Conservation (phyloP, 2,888 invertebrate genomes). For the Pomacea canaliculata region DNA sequence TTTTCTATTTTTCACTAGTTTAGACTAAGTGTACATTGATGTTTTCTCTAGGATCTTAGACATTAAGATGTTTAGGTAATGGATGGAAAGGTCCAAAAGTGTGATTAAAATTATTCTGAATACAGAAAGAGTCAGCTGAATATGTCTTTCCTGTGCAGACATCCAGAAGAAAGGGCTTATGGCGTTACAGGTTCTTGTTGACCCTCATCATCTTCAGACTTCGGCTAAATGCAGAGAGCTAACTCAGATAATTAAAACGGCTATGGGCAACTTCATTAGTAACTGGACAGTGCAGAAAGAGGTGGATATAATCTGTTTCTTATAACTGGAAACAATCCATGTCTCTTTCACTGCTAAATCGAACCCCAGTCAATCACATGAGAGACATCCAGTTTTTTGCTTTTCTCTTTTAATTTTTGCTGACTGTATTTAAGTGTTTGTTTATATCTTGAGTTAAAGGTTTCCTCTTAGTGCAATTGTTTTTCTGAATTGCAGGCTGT, state of each 20-base stretch:
- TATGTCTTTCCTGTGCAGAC: constrained; percentile 37
- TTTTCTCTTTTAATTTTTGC: not conserved
- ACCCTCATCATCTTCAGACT: constrained; percentile 34
- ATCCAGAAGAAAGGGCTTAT: constrained; percentile 62
- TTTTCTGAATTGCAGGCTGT: constrained; percentile 44
- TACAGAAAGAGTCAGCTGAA: no score
- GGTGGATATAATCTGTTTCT: constrained; percentile 37
- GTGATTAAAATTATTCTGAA: no score
- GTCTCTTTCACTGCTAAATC: no score
- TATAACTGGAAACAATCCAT: not conserved
- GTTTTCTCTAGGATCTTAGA: no score
- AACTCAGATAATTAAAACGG: constrained; percentile 41
- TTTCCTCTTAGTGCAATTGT: no score
- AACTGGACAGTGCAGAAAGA: constrained; percentile 51
- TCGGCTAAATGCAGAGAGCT: constrained; percentile 39
- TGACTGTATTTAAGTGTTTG: no score
- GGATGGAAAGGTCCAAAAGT: no score
- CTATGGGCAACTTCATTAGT: constrained; percentile 44
- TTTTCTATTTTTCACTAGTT: no score
- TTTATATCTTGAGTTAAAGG: no score
- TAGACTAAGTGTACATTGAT: no score
- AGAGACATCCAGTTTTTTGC: not conserved
- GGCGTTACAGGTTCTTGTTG: constrained; percentile 57
- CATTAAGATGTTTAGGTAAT: no score
- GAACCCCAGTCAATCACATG: no score